These are phyloP conservation scores for Epistrophe grossulariae DNA, from an alignment of 2,888 invertebrate species.

Conservation along the genomic window DNA sequence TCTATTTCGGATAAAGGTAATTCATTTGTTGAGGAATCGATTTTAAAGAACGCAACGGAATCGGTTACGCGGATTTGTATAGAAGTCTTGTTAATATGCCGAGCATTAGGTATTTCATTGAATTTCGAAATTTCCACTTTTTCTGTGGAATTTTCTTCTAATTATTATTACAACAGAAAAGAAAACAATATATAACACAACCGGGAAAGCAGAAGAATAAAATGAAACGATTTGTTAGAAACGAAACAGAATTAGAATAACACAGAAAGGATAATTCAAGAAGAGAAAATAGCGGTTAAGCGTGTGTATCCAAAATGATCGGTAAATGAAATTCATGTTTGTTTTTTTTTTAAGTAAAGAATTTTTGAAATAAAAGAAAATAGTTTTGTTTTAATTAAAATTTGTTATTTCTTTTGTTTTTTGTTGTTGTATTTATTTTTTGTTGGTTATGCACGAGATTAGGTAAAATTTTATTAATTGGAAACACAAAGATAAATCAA, in stretches of 20 bases:
- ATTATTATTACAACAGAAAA: constrained; percentile 30
- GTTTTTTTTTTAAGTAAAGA: constrained; percentile 46
- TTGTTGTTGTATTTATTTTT: neutral
- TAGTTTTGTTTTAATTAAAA: constrained; percentile 54
- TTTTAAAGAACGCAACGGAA: constrained; percentile 81
- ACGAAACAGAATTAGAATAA: constrained; percentile 6
- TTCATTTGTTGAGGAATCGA: constrained; percentile 88
- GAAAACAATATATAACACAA: constrained; percentile 1
- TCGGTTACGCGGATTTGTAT: constrained; percentile 81
- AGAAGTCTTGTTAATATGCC: constrained; percentile 71
- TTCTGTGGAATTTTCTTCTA: constrained; percentile 43
- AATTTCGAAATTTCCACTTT: constrained; percentile 70
- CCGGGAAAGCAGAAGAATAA: constrained; percentile 34
- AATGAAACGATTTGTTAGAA: constrained; percentile 5
- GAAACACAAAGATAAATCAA: constrained; percentile 32
- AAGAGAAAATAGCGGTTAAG: constrained; percentile 23
- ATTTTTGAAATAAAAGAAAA: constrained; percentile 71
- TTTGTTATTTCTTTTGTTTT: constrained; percentile 38
- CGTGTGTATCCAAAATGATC: constrained; percentile 61
- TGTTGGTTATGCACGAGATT: constrained; percentile 36
- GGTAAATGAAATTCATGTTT: constrained; percentile 47
- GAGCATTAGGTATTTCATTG: constrained; percentile 77
- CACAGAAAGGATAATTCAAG: constrained; percentile 16
- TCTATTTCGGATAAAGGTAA: constrained; percentile 87
- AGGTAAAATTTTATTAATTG: neutral